Base-by-base conservation (phyloP, 1,140 invertebrate genomes). In the Arion vulgaris region DNA sequence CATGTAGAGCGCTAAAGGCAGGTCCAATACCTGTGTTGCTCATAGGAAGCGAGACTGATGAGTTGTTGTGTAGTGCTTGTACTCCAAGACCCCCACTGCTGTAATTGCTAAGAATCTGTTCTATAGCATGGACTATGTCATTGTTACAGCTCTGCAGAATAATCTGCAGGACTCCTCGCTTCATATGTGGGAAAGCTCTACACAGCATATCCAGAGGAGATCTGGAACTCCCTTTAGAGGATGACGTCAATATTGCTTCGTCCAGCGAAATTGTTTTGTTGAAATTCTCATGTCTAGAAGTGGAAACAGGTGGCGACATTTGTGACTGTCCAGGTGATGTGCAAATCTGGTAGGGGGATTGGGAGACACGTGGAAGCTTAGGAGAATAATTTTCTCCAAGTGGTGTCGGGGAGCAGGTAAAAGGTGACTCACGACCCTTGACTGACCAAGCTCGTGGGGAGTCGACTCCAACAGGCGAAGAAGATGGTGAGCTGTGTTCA, bases 41-140 rank as follows among this genome's bases (percentile, higher is more conserved):
- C 11, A 72, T 66, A 45, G 83, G 57, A 7, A 51, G 11, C 1
- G 62, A 19, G 7, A 72, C 38, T 38, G 76, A 15, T 36, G 68
- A 11, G 38, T 26, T 51, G 28, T 39, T 23, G 34, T 41, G 39
- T n/a, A 26, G 41, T n/a, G 69, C 23, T 19, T 41, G 66, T n/a
- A 73, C 34, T 80, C 81, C 36, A 17, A 17, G 5, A 13, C 32
- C n/a, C 2, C 36, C 41, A 19, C 38, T 41, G 78, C 28, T 34
- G 80, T 90, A 86, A 68, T 86, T 87, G 75, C 85, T 88, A 57
- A 90, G 85, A 13, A 91, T 84, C 71, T 96, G 94, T 90, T 98
- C 97, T 94, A 98, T 98, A 0, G 97, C 96, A 86, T 96, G 95
- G 0, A 98, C 94, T 0, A 97, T 95, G 89, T 98, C 96, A 0